A percentile compares a stretch with the other conserved stretches of the same genome.
Conservation (phyloP, 2,113 vertebrate species). For the Climacteris rufus region DNA sequence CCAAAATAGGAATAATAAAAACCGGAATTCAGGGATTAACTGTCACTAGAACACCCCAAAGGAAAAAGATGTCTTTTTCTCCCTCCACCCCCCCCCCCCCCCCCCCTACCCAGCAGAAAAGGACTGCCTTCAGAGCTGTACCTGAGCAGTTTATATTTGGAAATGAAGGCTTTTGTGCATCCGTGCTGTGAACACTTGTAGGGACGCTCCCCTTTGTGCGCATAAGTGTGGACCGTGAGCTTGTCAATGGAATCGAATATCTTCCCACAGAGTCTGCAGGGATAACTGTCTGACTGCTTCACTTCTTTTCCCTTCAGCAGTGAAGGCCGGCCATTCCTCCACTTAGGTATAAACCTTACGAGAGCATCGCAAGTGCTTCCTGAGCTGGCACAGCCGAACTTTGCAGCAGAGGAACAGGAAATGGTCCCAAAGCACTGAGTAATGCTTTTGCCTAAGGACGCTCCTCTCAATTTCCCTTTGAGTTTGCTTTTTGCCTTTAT, state of each 20-base stretch:
- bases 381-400: slow-evolving; percentile 23
- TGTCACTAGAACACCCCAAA: background rate
- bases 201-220: slow-evolving; percentile 72
- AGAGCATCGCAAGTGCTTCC: slow-evolving; percentile 29
- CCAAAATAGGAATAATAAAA: background rate
- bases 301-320: slow-evolving; percentile 63
- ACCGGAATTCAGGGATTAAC: background rate
- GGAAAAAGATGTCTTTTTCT: background rate
- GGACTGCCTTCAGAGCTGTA: slow-evolving; percentile 25
- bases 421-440: slow-evolving; percentile 21
- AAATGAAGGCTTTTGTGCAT: slow-evolving; percentile 78
- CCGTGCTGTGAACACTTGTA: slow-evolving; percentile 73
- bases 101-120: background rate
- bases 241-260: slow-evolving; percentile 72
- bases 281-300: slow-evolving; percentile 57
- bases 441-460: slow-evolving; percentile 32
- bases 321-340: slow-evolving; percentile 48
- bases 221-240: slow-evolving; percentile 67
- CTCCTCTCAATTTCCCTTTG: slow-evolving; percentile 52
- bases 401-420: slow-evolving; percentile 16
- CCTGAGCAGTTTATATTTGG: slow-evolving; percentile 80
- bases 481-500: slow-evolving; percentile 59
- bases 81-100: background rate
- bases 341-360: slow-evolving; percentile 51
- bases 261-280: slow-evolving; percentile 72